A percentile compares a stretch with the other conserved stretches of the same genome.
These are phyloP conservation scores for Megaustenia siamemsis DNA, from an alignment of 2,888 invertebrate species.

Conservation along the genomic window DNA sequence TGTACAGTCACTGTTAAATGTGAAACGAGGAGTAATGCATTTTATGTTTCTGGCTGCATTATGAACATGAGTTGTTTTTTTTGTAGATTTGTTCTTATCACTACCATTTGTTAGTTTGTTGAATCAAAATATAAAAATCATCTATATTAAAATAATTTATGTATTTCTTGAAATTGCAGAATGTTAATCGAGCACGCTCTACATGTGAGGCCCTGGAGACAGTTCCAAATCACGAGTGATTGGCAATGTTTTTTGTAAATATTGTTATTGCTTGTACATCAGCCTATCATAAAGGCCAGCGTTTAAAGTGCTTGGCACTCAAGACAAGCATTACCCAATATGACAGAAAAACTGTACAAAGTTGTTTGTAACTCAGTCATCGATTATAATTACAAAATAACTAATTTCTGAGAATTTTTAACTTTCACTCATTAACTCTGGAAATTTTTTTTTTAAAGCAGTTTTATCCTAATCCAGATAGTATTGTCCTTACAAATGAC, in stretches of 20 bases:
- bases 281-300: not conserved
- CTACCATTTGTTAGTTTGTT: not conserved
- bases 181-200: slow-evolving; percentile 58
- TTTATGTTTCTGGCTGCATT: not conserved
- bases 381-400: not conserved
- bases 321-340: not conserved
- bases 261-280: not conserved
- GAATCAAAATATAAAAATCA: not conserved
- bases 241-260: not conserved
- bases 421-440: too few relatives aligned
- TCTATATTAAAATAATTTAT: not conserved
- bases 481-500: too few relatives aligned
- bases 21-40: too few relatives aligned
- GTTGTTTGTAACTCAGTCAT: not conserved
- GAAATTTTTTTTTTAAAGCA: too few relatives aligned
- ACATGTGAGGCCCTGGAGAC: slow-evolving; percentile 64
- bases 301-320: not conserved
- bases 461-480: too few relatives aligned
- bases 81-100: too few relatives aligned
- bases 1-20: too few relatives aligned
- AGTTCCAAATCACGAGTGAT: slow-evolving; percentile 61
- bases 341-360: not conserved
- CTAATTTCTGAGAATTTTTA: not conserved
- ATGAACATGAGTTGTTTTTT: not conserved
- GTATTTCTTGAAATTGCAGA: slow-evolving; percentile 55